Evolutionary conservation across 2,113 vertebrate genomes (phyloP).

Genomic region (Corythoichthys intestinalis): DNA sequence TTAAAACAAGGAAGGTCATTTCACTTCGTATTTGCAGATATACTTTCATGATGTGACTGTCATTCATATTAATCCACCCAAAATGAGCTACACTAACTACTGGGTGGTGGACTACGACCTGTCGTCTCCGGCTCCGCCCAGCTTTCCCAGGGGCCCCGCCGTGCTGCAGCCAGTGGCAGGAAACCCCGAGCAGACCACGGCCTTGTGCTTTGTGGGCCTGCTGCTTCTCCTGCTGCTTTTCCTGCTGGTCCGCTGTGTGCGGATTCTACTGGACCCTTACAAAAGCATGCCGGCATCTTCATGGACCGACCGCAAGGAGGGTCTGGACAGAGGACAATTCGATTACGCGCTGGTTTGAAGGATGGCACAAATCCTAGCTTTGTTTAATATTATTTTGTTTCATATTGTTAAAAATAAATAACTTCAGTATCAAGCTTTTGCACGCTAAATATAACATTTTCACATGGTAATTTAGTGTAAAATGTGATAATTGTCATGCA

Average conservation of each 20-base stretch:
- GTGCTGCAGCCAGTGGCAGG: slow-evolving; percentile 58
- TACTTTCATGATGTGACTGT: too few relatives aligned
- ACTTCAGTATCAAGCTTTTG: too few relatives aligned
- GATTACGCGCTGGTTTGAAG: slow-evolving; percentile 84
- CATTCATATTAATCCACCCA: not conserved
- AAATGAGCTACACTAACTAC: slow-evolving; percentile 81
- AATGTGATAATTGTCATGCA: too few relatives aligned
- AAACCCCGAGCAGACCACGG: slow-evolving; percentile 84
- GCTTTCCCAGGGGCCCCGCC: slow-evolving; percentile 61
- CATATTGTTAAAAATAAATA: too few relatives aligned
- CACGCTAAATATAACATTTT: too few relatives aligned
- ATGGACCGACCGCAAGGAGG: slow-evolving; percentile 90
- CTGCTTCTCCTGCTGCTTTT: slow-evolving; percentile 85
- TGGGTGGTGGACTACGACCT: slow-evolving; percentile 65
- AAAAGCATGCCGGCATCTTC: slow-evolving; percentile 92
- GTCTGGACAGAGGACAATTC: slow-evolving; percentile 86
- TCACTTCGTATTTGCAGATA: too few relatives aligned
- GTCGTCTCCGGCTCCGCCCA: slow-evolving; percentile 64
- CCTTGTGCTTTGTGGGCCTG: slow-evolving; percentile 88
- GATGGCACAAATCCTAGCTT: too few relatives aligned
- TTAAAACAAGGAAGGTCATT: too few relatives aligned
- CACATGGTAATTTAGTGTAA: too few relatives aligned
- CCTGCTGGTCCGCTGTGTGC: slow-evolving; percentile 87
- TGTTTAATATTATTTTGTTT: too few relatives aligned
- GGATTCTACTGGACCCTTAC: slow-evolving; percentile 92